Evolutionary conservation across 2,113 vertebrate species (phyloP), one percentile per base, ranked within the genome.

Genomic region (Butastur rufipennis): DNA sequence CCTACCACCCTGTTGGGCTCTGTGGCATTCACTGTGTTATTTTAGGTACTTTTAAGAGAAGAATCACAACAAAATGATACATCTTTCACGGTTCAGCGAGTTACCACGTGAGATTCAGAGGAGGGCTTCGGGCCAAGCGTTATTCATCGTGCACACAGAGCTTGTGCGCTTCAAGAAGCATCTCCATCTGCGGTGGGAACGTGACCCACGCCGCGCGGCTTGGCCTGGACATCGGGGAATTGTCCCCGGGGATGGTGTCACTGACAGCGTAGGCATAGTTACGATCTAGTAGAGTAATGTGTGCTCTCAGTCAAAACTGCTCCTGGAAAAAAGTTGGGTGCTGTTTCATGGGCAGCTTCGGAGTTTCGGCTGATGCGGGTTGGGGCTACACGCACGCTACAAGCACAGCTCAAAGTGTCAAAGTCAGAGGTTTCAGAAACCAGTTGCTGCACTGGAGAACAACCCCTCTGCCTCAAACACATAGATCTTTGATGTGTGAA

Each of bases 361-460:
- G 61, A 40, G 17, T 56, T 80, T 48, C 2, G 2, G 0, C 1
- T 62, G 65, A 14, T 36, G 11, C 1, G 10, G 19, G 13, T 6
- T 58, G 19, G 22, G 42, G n/a, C 9, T 55, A 20, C 36, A 36
- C 36, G 36, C 36, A 36, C 36, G 36, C 36, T 36, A 36, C 36
- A 36, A 36, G 36, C 36, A 36, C 18, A 38, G 53, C 70, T 78
- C 59, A 63, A 52, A 59, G 52, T 45, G 58, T 22, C 58, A 36
- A 48, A 75, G 53, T 72, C 34, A 38, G 6, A 29, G 34, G 26
- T 77, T 52, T 58, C 34, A 72, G 42, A 80, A 78, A 10, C 19
- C 15, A 15, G 22, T 52, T 72, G n/a, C 40, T 85, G 29, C 40
- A 67, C 36, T 6, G 16, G 38, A 86, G n/a, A 48, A 6, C 14